Evolutionary conservation across 2,113 vertebrate genomes (phyloP).

Genomic region (Ciconia maguari): DNA sequence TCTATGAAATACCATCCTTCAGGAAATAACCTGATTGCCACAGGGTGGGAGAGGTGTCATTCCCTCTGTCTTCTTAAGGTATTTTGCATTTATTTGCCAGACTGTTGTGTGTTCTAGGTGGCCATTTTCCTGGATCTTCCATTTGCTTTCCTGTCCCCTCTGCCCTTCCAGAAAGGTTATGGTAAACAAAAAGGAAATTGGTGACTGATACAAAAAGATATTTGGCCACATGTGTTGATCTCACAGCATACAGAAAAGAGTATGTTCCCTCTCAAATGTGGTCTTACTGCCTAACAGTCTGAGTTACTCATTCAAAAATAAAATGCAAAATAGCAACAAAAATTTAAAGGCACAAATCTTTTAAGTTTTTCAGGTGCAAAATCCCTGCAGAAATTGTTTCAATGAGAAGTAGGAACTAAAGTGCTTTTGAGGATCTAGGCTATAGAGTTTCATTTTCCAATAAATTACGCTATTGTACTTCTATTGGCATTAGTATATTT

Average conservation of each 20-base stretch:
- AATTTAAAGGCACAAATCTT: background rate
- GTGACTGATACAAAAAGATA: background rate
- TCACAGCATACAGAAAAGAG: background rate
- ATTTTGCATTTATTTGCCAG: background rate
- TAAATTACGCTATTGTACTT: background rate
- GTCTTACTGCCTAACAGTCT: background rate
- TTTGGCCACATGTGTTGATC: background rate
- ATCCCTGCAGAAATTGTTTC: background rate
- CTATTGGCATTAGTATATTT: background rate
- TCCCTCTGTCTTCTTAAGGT: background rate
- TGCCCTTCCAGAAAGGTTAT: background rate
- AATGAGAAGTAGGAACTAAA: background rate
- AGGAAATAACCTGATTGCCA: background rate
- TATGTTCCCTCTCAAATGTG: background rate
- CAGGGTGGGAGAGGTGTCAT: background rate
- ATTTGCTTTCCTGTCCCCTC: background rate
- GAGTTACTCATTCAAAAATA: background rate
- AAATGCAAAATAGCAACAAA: background rate
- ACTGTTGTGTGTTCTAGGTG: background rate
- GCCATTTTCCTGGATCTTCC: background rate
- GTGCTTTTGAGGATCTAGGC: background rate
- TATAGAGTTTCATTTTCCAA: background rate
- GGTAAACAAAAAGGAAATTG: background rate
- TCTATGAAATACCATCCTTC: background rate
- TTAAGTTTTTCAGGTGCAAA: background rate